These are phyloP conservation scores for Hiodon alosoides DNA, from an alignment of 2,113 vertebrate genomes.

Conservation along the genomic window DNA sequence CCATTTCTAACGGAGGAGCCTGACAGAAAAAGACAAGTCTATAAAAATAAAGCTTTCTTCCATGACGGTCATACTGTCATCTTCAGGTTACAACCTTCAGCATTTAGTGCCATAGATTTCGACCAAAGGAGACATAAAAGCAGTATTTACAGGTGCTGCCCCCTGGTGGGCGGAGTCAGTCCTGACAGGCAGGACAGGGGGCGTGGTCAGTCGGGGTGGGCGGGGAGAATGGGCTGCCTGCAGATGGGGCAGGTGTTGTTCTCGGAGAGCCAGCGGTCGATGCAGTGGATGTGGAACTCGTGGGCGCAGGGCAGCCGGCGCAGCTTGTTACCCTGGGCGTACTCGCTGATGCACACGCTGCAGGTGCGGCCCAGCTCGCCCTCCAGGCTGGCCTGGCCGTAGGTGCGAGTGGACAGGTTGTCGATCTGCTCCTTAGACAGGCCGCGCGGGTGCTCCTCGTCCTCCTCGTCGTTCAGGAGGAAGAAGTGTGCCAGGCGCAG, in stretches of 20 bases:
- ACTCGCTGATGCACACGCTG: constrained; percentile 94
- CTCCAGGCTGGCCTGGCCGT: constrained; percentile 74
- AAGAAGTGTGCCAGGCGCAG: constrained; percentile 87
- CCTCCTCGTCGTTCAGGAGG: constrained; percentile 80
- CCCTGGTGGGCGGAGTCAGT: constrained; percentile 12
- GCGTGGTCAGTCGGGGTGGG: constrained; percentile 60
- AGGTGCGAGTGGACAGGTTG: constrained; percentile 87
- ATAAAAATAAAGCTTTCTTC: constrained; percentile 76
- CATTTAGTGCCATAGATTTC: constrained; percentile 43
- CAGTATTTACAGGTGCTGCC: constrained; percentile 59
- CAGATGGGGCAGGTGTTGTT: constrained; percentile 94
- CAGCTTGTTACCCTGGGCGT: constrained; percentile 88
- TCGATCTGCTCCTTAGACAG: constrained; percentile 98
- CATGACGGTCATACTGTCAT: constrained; percentile 51
- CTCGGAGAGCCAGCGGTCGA: constrained; percentile 93
- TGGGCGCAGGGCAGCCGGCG: constrained; percentile 84
- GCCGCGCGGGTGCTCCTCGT: constrained; percentile 73
- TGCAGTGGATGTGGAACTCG: constrained; percentile 94
- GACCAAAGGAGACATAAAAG: constrained; percentile 57
- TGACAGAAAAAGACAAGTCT: constrained; percentile 40
- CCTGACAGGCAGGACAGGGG: constrained; percentile 10
- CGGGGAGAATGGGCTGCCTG: constrained; percentile 75
- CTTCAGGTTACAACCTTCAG: constrained; percentile 54
- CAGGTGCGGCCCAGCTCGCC: constrained; percentile 77
- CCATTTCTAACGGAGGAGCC: constrained; percentile 2